Evolutionary conservation across 2,888 invertebrate genomes (phyloP), one percentile per base, ranked within the genome.

Genomic region (Rutpela maculata): DNA sequence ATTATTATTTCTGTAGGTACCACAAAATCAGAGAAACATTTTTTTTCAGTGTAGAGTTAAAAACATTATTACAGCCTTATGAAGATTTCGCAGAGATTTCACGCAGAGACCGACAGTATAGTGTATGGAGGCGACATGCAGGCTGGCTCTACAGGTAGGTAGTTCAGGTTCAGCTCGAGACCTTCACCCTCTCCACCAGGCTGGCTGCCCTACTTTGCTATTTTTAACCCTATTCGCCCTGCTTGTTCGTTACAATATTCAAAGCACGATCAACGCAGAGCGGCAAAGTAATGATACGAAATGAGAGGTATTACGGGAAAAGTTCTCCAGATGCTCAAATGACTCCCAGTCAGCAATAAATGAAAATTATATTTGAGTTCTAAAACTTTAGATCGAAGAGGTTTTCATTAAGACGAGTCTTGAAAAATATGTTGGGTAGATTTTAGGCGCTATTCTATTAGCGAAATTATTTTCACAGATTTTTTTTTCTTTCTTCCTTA

Each of bases 211-310:
- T 82, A 82, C 81, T 81, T 82, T 75, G 82, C 83, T 84, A 84
- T 84, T 84, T 84, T 83, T 84, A 84, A 83, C 84, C 83, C 81
- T 81, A 79, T 83, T 82, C 81, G 81, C 81, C 75, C 78, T 77
- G 78, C 79, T 81, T 80, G 78, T 80, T 78, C 80, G 76, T 77
- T 78, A 79, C 80, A 66, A 66, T 43, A 59, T 63, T 78, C 77
- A 69, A 78, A 74, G 77, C 84, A 81, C 78, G 67, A 81, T 80
- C 70, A 68, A 71, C 67, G 75, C 66, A 26, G 77, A 81, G 82
- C 83, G 83, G 83, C 75, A 80, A 79, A 17, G 15, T 19, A 31
- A 22, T 35, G 35, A 62, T 26, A 31, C 7, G 50, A 67, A 62
- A 62, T 62, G 62, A 31, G 31, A 31, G 15, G 10, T 18, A 38